These are phyloP conservation scores for Ariopsis seemanni DNA, from an alignment of 2,113 vertebrate genomes.

Conservation along the genomic window DNA sequence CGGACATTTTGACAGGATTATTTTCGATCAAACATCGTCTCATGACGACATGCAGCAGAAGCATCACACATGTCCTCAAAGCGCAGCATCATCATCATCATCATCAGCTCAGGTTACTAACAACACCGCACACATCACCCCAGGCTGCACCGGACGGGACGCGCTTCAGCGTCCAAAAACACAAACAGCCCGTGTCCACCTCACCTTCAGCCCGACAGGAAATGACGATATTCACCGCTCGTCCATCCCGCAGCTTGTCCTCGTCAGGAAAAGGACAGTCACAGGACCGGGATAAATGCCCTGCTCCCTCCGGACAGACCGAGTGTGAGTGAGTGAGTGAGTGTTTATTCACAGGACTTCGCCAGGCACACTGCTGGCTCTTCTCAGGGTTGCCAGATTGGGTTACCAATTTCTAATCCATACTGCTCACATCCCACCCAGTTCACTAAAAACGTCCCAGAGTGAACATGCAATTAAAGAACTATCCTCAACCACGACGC, in stretches of 20 bases:
- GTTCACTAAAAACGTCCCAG: not conserved
- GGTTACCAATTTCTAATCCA: not conserved
- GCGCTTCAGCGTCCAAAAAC: not conserved
- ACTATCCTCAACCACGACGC: not conserved
- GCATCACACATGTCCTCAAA: not conserved
- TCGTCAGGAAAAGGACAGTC: not conserved
- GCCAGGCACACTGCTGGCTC: conserved; percentile 42
- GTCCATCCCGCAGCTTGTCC: conserved; percentile 55
- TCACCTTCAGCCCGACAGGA: conserved; percentile 72
- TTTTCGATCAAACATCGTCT: not conserved
- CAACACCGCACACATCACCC: not conserved
- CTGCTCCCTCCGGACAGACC: not conserved
- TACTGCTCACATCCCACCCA: not conserved
- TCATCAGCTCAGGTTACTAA: not conserved
- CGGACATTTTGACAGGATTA: not conserved
- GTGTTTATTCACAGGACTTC: conserved; percentile 54
- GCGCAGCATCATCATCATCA: not conserved
- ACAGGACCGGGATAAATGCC: not conserved
- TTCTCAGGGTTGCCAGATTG: conserved; percentile 27
- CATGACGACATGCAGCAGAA: not conserved
- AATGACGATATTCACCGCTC: conserved; percentile 63
- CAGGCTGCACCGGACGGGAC: conserved; percentile 39
- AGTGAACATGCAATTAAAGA: not conserved
- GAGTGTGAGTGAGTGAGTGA: conserved; percentile 29
- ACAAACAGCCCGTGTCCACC: conserved; percentile 39